These are phyloP conservation scores for Barnardius zonarius DNA, from an alignment of 2,113 vertebrate species.

Conservation along the genomic window DNA sequence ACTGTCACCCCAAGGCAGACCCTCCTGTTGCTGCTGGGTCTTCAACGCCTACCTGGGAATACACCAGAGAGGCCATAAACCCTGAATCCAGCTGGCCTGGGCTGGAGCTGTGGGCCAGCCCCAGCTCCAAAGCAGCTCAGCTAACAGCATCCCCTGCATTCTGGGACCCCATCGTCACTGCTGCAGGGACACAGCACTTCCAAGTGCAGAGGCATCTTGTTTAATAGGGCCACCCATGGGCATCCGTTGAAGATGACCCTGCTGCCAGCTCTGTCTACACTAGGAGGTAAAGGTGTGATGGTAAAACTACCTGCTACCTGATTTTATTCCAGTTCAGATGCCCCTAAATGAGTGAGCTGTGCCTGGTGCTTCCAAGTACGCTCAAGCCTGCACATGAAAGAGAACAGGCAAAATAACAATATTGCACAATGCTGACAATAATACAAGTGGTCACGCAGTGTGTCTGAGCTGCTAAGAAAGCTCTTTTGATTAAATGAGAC, in stretches of 20 bases:
- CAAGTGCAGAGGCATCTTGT: not conserved
- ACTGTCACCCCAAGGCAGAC: not conserved
- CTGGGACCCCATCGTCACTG: accelerated
- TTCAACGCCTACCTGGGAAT: not conserved
- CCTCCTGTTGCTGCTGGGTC: not conserved
- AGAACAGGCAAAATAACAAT: not conserved
- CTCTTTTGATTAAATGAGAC: not conserved
- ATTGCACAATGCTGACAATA: not conserved
- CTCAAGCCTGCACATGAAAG: not conserved
- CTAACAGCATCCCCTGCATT: not conserved
- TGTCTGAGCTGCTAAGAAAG: not conserved
- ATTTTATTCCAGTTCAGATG: not conserved
- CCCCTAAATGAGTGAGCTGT: not conserved
- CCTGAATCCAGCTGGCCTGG: not conserved
- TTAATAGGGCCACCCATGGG: not conserved
- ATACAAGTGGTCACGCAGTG: not conserved
- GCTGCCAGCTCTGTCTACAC: not conserved
- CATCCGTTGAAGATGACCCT: not conserved
- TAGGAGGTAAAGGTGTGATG: not conserved
- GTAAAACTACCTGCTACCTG: not conserved
- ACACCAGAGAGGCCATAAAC: not conserved
- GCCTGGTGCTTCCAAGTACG: not conserved
- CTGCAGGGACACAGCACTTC: not conserved
- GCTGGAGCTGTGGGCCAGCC: not conserved
- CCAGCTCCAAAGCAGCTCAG: not conserved